These are phyloP conservation scores for Itoplectis maculator DNA, from an alignment of 2,888 invertebrate species.

Conservation along the genomic window DNA sequence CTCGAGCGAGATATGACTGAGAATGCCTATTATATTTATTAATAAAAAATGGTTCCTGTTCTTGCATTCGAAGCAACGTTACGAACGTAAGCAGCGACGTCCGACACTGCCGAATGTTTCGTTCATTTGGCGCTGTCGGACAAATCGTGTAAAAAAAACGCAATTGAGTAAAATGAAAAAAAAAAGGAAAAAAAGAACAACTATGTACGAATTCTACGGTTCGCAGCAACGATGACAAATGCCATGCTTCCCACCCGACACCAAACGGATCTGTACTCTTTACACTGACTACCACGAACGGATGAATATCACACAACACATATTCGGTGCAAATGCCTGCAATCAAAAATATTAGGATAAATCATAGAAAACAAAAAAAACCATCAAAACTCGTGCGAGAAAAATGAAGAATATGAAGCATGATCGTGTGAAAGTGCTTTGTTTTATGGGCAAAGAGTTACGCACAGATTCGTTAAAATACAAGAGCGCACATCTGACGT, in stretches of 20 bases:
- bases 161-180: not conserved
- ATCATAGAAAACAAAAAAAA: constrained; percentile 20
- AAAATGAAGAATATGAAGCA: not conserved
- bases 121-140: constrained; percentile 30
- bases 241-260: constrained; percentile 54
- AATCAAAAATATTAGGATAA: constrained; percentile 35
- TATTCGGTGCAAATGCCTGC: constrained; percentile 51
- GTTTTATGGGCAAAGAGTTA: constrained; percentile 28
- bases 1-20: constrained; percentile 36
- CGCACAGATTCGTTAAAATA: constrained; percentile 25
- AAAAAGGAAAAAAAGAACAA: constrained; percentile 31
- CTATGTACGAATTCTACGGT: constrained; percentile 54
- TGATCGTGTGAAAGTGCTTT: constrained; percentile 10
- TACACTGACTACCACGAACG: constrained; percentile 45
- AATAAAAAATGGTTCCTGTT: constrained; percentile 59
- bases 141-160: constrained; percentile 2
- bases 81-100: constrained; percentile 42
- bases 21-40: constrained; percentile 55
- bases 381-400: constrained; percentile 14
- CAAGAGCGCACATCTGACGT: constrained; percentile 50
- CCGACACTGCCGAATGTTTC: constrained; percentile 2
- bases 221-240: constrained; percentile 56
- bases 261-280: constrained; percentile 59
- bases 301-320: constrained; percentile 42
- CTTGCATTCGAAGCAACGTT: constrained; percentile 54